Evolutionary conservation across 2,113 vertebrate genomes (phyloP).

Genomic region (Thamnophis sirtalis): DNA sequence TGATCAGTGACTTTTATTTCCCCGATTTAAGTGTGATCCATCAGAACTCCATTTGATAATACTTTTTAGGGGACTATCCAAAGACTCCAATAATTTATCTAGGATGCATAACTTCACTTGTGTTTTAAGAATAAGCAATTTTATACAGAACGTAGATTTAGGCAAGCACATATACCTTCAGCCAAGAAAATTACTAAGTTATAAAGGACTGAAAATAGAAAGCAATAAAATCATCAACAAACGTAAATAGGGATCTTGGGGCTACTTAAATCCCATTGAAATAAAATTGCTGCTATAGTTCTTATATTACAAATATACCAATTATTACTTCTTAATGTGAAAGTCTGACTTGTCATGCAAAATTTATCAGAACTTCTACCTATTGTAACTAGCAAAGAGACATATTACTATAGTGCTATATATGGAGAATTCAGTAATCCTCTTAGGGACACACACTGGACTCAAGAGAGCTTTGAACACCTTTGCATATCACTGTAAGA

Average conservation of each 20-base stretch:
- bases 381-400: neutral
- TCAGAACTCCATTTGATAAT: neutral
- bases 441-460: neutral
- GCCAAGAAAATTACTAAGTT: neutral
- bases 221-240: constrained; percentile 1
- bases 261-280: neutral
- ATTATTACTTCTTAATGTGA: neutral
- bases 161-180: neutral
- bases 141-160: neutral
- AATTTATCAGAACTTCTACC: neutral
- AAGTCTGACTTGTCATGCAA: neutral
- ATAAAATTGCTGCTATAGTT: neutral
- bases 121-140: neutral
- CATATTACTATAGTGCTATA: neutral
- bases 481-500: neutral
- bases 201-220: neutral
- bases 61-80: neutral
- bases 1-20: neutral
- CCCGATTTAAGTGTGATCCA: neutral
- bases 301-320: neutral
- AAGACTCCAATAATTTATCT: neutral
- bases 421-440: neutral
- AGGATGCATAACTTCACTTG: neutral
- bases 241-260: neutral
- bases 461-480: neutral